Evolutionary conservation across 2,113 vertebrate species (phyloP).

Genomic region (Camelus dromedarius): DNA sequence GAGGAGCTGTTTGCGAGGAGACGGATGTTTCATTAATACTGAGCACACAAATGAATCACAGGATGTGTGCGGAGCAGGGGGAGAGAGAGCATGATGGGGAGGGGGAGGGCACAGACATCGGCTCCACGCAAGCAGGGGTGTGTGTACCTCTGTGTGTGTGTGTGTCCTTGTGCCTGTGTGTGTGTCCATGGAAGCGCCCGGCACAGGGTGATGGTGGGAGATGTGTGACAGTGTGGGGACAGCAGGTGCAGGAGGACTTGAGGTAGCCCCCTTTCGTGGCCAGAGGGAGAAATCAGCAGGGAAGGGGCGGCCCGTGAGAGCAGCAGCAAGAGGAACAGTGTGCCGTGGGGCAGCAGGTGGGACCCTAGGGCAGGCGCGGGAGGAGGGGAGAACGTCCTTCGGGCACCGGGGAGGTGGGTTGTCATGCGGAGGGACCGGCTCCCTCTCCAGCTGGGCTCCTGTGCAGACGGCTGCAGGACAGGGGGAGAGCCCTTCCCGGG

Average conservation of each 20-base stretch:
- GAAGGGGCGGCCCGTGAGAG: not conserved
- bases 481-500: fast-evolving
- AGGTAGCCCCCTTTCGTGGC: not conserved
- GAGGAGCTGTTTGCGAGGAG: not conserved
- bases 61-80: not conserved
- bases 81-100: fast-evolving
- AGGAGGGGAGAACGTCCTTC: no score
- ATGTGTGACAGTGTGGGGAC: no score
- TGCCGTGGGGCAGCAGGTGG: fast-evolving
- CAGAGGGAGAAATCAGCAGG: not conserved
- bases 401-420: not conserved
- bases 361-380: fast-evolving
- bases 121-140: not conserved
- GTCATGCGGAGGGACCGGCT: not conserved
- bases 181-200: no score
- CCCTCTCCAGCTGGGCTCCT: not conserved
- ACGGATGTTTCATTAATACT: not conserved
- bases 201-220: not conserved
- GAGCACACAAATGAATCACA: not conserved
- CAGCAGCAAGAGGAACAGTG: fast-evolving
- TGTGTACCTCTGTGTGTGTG: fast-evolving
- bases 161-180: fast-evolving
- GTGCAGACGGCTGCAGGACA: not conserved
- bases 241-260: not conserved
- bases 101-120: not conserved